Percentiles rank a stretch among this genome's conserved stretches.
Conservation (phyloP, 2,888 invertebrate species). For the Acrocyrtus sp. region DNA sequence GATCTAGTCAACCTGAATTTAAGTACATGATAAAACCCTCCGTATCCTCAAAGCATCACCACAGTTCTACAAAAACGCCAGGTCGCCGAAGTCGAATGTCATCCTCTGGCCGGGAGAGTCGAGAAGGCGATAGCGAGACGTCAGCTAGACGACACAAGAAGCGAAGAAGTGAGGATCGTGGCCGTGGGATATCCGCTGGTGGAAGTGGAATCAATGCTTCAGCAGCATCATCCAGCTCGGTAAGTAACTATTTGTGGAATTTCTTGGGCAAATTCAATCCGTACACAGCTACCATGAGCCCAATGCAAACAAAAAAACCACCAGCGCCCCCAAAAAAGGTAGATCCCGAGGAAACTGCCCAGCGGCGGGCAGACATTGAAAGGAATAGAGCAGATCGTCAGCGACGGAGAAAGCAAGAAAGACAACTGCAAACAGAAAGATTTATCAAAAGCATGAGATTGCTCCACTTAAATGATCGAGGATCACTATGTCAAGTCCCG, state of each 20-base stretch:
- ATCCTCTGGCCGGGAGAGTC: constrained; percentile 46
- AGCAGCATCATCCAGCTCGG: constrained; percentile 23
- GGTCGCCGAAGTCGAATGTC: constrained; percentile 37
- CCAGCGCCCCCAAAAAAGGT: neutral
- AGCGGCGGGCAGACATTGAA: constrained; percentile 79
- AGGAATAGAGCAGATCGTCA: constrained; percentile 75
- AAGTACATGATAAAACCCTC: constrained; percentile 48
- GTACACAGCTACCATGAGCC: constrained; percentile 5
- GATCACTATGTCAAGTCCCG: no score
- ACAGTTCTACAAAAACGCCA: constrained; percentile 19
- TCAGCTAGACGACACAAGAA: constrained; percentile 57
- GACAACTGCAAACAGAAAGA: constrained; percentile 82
- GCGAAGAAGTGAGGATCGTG: constrained; percentile 59
- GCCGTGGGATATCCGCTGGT: neutral
- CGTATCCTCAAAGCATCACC: constrained; percentile 52
- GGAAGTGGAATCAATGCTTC: neutral
- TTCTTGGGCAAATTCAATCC: constrained; percentile 40
- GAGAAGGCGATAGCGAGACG: constrained; percentile 55
- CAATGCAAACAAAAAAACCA: neutral
- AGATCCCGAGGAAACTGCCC: constrained; percentile 77
- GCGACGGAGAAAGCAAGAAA: constrained; percentile 74
- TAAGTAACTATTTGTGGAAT: constrained; percentile 39
- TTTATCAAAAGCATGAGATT: constrained; percentile 87
- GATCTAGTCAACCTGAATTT: constrained; percentile 56
- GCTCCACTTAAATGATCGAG: constrained; percentile 80